Evolutionary conservation across 23 tunicate species (phyloP).

Genomic region (Trididemnum miniatum): DNA sequence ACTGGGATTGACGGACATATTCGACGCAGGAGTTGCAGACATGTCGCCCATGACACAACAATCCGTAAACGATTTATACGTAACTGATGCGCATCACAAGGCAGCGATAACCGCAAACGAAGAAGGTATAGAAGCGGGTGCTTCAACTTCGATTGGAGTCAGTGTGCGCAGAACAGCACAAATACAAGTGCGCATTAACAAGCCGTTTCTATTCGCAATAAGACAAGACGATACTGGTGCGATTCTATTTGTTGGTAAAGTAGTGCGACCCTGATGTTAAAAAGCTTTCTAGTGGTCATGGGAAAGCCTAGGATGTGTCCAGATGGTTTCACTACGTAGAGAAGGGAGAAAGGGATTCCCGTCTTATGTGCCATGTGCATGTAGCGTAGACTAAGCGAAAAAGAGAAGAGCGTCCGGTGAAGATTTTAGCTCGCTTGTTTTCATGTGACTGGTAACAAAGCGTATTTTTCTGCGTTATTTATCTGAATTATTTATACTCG

Average conservation of each 20-base stretch:
- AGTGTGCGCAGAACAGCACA: not conserved
- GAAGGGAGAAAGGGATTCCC: too few relatives aligned
- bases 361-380: too few relatives aligned
- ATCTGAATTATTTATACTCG: too few relatives aligned
- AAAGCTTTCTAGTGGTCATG: too few relatives aligned
- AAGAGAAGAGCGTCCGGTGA: too few relatives aligned
- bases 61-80: constrained; percentile 5
- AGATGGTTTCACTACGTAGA: too few relatives aligned
- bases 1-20: constrained; percentile 64
- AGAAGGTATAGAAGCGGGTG: constrained; percentile 76
- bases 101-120: constrained; percentile 75
- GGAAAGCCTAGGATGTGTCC: too few relatives aligned
- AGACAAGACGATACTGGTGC: constrained; percentile 71
- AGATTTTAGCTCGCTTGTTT: too few relatives aligned
- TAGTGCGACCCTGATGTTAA: not conserved
- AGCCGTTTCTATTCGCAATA: constrained; percentile 73
- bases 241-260: constrained; percentile 58
- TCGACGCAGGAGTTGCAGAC: constrained; percentile 50
- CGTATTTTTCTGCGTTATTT: too few relatives aligned
- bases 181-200: constrained; percentile 23
- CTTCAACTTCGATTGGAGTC: constrained; percentile 47
- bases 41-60: constrained; percentile 52
- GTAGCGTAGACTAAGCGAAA: too few relatives aligned
- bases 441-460: too few relatives aligned
- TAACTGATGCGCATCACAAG: constrained; percentile 71